These are phyloP conservation scores for Brachionus manjavacas DNA, from an alignment of 1,140 invertebrate genomes.

Conservation along the genomic window DNA sequence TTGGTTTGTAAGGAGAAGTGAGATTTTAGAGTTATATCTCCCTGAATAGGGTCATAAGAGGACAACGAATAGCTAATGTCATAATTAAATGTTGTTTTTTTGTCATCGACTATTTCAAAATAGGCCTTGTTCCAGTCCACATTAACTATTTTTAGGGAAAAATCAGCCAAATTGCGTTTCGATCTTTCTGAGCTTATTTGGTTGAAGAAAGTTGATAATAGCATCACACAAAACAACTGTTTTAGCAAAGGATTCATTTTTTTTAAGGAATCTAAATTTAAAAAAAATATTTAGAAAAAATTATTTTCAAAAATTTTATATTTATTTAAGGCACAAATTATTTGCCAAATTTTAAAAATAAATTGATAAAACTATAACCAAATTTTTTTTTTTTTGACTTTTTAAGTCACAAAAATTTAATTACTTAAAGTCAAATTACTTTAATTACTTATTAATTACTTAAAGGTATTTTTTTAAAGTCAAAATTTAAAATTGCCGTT, in stretches of 20 bases:
- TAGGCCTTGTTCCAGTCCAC: not conserved
- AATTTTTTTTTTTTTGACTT: too few relatives aligned
- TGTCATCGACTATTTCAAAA: constrained; percentile 4
- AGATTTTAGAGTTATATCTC: not conserved
- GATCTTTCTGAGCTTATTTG: not conserved
- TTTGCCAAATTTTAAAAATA: too few relatives aligned
- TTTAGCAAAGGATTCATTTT: not conserved
- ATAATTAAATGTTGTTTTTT: constrained; percentile 17
- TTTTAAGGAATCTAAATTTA: not conserved
- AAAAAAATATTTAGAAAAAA: not conserved
- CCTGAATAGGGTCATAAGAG: not conserved
- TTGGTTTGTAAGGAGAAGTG: not conserved
- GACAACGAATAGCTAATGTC: not conserved
- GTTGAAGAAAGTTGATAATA: not conserved
- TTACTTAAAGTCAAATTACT: too few relatives aligned
- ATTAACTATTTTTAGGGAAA: not conserved
- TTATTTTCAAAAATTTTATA: too few relatives aligned
- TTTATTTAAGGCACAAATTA: too few relatives aligned
- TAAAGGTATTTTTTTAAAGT: too few relatives aligned
- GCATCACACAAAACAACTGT: not conserved
- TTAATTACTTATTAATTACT: too few relatives aligned
- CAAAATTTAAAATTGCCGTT: too few relatives aligned
- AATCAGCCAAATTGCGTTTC: not conserved
- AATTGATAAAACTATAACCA: too few relatives aligned
- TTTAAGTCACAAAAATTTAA: too few relatives aligned